phyloP scores from a whole-genome alignment of 2,113 vertebrate species.

The Oncorhynchus nerka region DNA sequence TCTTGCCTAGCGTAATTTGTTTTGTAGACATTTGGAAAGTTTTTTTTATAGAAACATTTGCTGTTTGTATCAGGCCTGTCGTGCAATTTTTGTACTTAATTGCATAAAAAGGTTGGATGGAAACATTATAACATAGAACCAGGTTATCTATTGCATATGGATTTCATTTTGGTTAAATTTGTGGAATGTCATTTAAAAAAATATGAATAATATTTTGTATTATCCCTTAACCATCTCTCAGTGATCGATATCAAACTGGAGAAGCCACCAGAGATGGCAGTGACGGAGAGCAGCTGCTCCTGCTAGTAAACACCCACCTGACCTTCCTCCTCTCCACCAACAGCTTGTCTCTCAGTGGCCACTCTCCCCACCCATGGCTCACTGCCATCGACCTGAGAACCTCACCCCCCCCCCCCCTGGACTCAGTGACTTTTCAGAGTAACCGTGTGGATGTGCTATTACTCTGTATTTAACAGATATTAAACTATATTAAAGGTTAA shows the following conservation, averaged over 20 bases:
- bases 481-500: slow-evolving; percentile 29
- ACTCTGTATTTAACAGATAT: slow-evolving; percentile 69
- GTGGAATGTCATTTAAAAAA: too few species aligned
- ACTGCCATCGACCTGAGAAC: slow-evolving; percentile 68
- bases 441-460: slow-evolving; percentile 80
- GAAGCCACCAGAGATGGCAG: slow-evolving; percentile 85
- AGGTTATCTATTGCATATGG: not conserved
- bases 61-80: too few species aligned
- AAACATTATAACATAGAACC: too few species aligned
- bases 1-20: too few species aligned
- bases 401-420: slow-evolving; percentile 35
- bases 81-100: too few species aligned
- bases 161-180: not conserved
- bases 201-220: not conserved
- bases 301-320: slow-evolving; percentile 76
- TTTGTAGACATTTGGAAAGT: too few species aligned
- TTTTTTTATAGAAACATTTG: too few species aligned
- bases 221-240: slow-evolving; percentile 77
- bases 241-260: slow-evolving; percentile 91
- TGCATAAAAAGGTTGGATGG: too few species aligned
- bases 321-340: slow-evolving; percentile 59
- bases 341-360: slow-evolving; percentile 77
- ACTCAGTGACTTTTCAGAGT: slow-evolving; percentile 81
- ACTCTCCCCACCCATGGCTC: slow-evolving; percentile 62
- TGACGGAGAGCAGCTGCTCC: slow-evolving; percentile 87